Conservation (phyloP, 2,888 invertebrate species). For the Dasypolia templi region DNA sequence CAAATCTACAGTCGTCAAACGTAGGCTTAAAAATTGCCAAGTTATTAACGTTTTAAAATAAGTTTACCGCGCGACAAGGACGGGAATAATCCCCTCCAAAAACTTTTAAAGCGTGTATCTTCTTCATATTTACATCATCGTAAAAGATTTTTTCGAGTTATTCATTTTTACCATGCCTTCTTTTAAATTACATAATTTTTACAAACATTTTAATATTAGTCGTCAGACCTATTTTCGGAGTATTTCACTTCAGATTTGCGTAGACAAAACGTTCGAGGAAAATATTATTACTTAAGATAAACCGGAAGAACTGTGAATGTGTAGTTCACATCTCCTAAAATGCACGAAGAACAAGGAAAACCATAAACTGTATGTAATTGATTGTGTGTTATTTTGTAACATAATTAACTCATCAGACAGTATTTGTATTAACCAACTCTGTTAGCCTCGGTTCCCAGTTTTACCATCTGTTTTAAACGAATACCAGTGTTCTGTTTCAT, state of each 20-base stretch:
- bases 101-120: too few species aligned
- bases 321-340: constrained; percentile 21
- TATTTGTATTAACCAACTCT: not conserved
- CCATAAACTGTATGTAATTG: constrained; percentile 6
- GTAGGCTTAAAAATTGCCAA: too few species aligned
- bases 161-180: too few species aligned
- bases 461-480: constrained; percentile 7
- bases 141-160: too few species aligned
- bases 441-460: constrained; percentile 15
- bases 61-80: too few species aligned
- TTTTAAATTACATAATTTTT: too few species aligned
- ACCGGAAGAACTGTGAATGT: constrained; percentile 36
- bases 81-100: too few species aligned
- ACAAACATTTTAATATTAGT: too few species aligned
- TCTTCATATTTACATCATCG: too few species aligned
- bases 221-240: too few species aligned
- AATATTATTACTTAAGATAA: constrained; percentile 15
- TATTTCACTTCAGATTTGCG: constrained; percentile 6
- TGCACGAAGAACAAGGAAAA: constrained; percentile 33
- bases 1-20: too few species aligned
- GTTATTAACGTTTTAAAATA: too few species aligned
- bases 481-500: constrained; percentile 45
- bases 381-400: constrained; percentile 10
- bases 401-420: constrained; percentile 1
- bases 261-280: constrained; percentile 24